Evolutionary conservation across 2,888 invertebrate species (phyloP), one percentile per base, ranked within the genome.

Genomic region (Masnerella sp.): DNA sequence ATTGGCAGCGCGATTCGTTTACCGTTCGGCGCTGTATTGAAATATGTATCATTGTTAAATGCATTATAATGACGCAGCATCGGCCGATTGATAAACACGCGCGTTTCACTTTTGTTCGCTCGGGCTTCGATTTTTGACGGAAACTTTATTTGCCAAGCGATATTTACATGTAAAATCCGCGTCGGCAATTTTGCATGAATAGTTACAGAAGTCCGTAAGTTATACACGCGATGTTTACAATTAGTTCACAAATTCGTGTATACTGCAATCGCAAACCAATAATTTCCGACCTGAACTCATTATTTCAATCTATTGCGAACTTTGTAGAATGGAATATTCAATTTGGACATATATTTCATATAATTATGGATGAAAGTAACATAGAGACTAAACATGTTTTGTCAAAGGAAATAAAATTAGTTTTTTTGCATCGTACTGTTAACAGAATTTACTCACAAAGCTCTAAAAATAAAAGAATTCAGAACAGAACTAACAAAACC

Each of bases 201-300:
- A 22, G 43, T 36, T 54, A 2, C 28, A 52, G 36, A 34, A 45
- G 18, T 36, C 30, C 8, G 34, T 28, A 64, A 43, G 40, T 64
- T 52, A 45, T 45, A 64, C 52, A 20, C 25, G 8, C 15, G 9
- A 52, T 64, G 42, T 64, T 45, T 45, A 49, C 52, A 64, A 64
- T 52, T 52, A 64, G 64, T 45, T 64, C 52, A 64, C 52, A 20
- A 52, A 43, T 52, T 43, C 34, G 32, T 40, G 36, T 45, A 25
- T 52, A 52, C 15, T 15, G 45, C 28, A 49, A 49, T 64, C 52
- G n/a, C 36, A 40, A 52, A 64, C 52, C 64, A 52, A 64, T 64
- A 45, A 64, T 64, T 52, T 32, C 14, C n/a, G 22, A 28, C 25
- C 15, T n/a, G n/a, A 49, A 61, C 43, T 58, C 49, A 30, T 49